Evolutionary conservation across 2,113 vertebrate species (phyloP).

Genomic region (Plotosus lineatus): DNA sequence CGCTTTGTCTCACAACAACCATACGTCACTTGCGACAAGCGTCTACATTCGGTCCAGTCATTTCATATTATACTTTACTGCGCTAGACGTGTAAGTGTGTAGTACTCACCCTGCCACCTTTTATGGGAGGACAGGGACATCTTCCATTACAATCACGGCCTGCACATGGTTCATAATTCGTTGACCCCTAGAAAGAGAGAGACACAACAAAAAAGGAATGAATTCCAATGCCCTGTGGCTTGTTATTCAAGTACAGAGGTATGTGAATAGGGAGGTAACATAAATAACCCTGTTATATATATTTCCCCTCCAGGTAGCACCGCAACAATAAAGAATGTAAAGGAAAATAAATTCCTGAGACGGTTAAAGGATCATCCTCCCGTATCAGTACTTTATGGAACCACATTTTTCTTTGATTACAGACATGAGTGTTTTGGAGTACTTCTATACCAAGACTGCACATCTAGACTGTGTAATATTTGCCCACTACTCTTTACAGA

Average conservation of each 20-base stretch:
- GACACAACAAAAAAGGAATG: slow-evolving; percentile 26
- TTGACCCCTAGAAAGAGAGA: slow-evolving; percentile 44
- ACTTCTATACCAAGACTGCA: too few species aligned
- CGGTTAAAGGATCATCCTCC: too few species aligned
- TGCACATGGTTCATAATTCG: slow-evolving; percentile 44
- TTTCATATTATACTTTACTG: neutral
- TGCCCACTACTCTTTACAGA: too few species aligned
- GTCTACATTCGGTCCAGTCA: too few species aligned
- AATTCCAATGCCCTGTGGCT: neutral
- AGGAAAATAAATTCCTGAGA: too few species aligned
- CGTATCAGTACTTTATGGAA: too few species aligned
- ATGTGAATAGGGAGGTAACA: slow-evolving; percentile 7
- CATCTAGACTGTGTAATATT: too few species aligned
- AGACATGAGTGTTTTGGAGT: too few species aligned
- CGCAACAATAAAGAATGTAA: neutral
- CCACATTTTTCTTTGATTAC: too few species aligned
- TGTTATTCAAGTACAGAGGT: neutral
- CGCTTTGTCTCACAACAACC: too few species aligned
- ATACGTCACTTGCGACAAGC: too few species aligned
- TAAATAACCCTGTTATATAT: neutral
- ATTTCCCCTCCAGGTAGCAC: neutral
- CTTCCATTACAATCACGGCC: slow-evolving; percentile 50
- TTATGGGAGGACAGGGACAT: slow-evolving; percentile 46
- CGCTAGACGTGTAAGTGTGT: neutral
- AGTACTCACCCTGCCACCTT: slow-evolving; percentile 55